phyloP scores from a whole-genome alignment of 2,888 invertebrate species.

The Nezara viridula region DNA sequence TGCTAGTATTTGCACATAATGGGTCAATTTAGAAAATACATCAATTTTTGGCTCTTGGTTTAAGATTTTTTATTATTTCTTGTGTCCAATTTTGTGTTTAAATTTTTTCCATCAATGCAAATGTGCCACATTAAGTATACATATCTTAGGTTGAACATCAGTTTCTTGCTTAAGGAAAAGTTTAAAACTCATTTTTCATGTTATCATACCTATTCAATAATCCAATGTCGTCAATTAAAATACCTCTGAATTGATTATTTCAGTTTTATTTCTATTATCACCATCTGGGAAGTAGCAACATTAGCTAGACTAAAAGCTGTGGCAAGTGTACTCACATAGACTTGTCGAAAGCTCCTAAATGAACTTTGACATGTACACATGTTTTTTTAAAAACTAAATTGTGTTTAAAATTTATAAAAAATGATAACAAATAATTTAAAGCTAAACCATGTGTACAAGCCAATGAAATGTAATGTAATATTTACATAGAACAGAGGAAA shows the following conservation, averaged over 20 bases:
- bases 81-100: no score
- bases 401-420: not conserved
- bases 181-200: constrained; percentile 41
- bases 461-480: constrained; percentile 52
- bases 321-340: constrained; percentile 62
- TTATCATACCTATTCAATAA: not conserved
- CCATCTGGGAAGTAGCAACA: constrained; percentile 52
- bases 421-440: no score
- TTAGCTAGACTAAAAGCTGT: constrained; percentile 62
- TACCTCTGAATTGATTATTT: not conserved
- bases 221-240: not conserved
- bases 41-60: no score
- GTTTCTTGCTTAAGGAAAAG: not conserved
- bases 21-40: no score
- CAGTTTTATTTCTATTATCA: not conserved
- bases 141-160: not conserved
- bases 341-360: constrained; percentile 58
- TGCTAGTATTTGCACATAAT: no score
- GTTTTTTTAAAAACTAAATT: not conserved
- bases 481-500: constrained; percentile 52
- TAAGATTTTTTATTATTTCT: no score
- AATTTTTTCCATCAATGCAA: not conserved
- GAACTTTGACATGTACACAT: constrained; percentile 53
- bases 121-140: not conserved
- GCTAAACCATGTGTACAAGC: constrained; percentile 47